Percentiles rank a stretch among this genome's conserved stretches.
Conservation (phyloP, 2,113 vertebrate genomes). For the Numida meleagris region DNA sequence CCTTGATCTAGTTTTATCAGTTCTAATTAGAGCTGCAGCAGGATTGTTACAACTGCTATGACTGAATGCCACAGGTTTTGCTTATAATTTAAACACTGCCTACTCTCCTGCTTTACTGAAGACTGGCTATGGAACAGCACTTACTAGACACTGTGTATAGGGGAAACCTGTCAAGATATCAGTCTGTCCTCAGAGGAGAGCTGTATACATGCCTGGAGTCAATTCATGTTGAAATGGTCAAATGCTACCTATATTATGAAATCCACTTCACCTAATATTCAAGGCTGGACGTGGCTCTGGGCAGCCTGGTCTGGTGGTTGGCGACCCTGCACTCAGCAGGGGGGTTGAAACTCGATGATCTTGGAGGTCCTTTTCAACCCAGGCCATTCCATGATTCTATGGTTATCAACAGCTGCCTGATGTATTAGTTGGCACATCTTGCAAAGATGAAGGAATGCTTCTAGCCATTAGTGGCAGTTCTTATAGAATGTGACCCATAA, state of each 20-base stretch:
- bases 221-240: not conserved
- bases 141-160: too few species aligned
- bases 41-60: not conserved
- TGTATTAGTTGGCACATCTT: accelerated
- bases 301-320: too few species aligned
- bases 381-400: too few species aligned
- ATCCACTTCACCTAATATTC: not conserved
- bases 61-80: not conserved
- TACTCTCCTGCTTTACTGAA: not conserved
- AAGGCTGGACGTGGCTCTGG: too few species aligned
- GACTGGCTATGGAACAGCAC: not conserved
- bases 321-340: too few species aligned
- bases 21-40: not conserved
- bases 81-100: not conserved
- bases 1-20: not conserved
- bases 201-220: not conserved
- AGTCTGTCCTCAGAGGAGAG: not conserved
- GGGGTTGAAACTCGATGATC: too few species aligned
- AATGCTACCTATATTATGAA: not conserved
- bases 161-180: not conserved
- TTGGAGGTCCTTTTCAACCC: too few species aligned
- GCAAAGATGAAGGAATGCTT: not conserved
- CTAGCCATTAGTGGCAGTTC: not conserved
- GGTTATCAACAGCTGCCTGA: not conserved
- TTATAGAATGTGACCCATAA: not conserved